Evolutionary conservation across 2,888 invertebrate species (phyloP), one percentile per base, ranked within the genome.

Genomic region (Auanema freiburgensis): DNA sequence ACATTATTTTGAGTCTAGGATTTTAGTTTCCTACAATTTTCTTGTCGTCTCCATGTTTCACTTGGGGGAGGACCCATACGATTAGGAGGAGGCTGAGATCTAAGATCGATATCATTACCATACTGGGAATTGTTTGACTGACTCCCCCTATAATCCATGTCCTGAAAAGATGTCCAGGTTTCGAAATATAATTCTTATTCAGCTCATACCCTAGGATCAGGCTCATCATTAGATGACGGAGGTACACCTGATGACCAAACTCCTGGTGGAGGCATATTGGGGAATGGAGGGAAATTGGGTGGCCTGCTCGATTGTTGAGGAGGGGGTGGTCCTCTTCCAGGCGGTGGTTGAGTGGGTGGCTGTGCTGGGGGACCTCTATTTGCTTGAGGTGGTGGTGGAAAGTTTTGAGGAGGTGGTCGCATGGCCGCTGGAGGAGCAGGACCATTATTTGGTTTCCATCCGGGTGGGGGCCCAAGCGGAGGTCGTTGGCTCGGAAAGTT

Each of bases 401-500:
- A 40, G 49, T 8, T 18, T 23, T 24, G n/a, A 43, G 16, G 46
- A 56, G 16, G 46, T 21, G 57, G 46, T 21, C 18, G 21, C 14
- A 41, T 11, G 41, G 49, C 3, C 25, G 18, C 16, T 49, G 51
- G 43, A n/a, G 50, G n/a, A 46, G 57, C 33, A 24, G 51, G 1
- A 54, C 57, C 8, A 64, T 66, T 23, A 57, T 46, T 33, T 1
- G 65, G 64, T 46, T 60, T 14, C 61, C 63, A 40, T 23, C 44
- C 21, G 14, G 59, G 59, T n/a, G 59, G 59, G 24, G 14, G 14
- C 2, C 23, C 62, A n/a, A 23, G 61, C 2, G 61, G 24, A 6
- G 63, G 59, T 14, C 62, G 4, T 8, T 65, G 66, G 40, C 67
- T 66, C 25, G 65, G 33, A 16, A 65, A 61, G 14, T 63, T 59